Evolutionary conservation across 2,888 invertebrate species (phyloP).

Genomic region (Blastobasis lacticolella): DNA sequence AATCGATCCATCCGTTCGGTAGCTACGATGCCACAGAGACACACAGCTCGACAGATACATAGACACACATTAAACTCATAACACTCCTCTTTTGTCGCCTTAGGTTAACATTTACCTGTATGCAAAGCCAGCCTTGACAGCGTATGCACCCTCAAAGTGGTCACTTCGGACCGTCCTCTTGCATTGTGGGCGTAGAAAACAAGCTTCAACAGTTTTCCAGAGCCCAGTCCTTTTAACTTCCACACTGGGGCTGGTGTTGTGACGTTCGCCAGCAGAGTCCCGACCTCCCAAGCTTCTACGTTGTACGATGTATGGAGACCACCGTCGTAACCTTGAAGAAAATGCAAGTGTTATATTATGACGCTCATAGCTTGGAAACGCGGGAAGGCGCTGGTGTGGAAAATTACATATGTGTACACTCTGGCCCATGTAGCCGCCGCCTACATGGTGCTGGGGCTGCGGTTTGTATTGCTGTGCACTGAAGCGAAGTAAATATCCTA

Average conservation of each 20-base stretch:
- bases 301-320: constrained; percentile 83
- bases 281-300: constrained; percentile 80
- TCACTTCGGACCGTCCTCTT: constrained; percentile 85
- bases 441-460: too few species aligned
- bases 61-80: too few species aligned
- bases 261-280: constrained; percentile 78
- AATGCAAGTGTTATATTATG: not conserved
- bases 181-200: constrained; percentile 88
- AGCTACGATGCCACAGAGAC: too few species aligned
- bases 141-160: constrained; percentile 56
- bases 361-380: not conserved
- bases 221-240: constrained; percentile 83
- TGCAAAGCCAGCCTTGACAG: constrained; percentile 52
- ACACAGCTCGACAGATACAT: too few species aligned
- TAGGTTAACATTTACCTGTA: constrained; percentile 41
- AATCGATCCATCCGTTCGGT: too few species aligned
- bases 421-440: too few species aligned
- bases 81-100: too few species aligned
- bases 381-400: too few species aligned
- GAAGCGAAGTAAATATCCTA: too few species aligned
- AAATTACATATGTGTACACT: too few species aligned
- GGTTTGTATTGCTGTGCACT: too few species aligned
- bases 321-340: constrained; percentile 80
- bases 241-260: constrained; percentile 83
- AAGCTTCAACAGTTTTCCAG: constrained; percentile 85